Percentiles rank a stretch among this genome's conserved stretches.
Conservation (phyloP, 2,113 vertebrate genomes). For the Aplodontia rufa region DNA sequence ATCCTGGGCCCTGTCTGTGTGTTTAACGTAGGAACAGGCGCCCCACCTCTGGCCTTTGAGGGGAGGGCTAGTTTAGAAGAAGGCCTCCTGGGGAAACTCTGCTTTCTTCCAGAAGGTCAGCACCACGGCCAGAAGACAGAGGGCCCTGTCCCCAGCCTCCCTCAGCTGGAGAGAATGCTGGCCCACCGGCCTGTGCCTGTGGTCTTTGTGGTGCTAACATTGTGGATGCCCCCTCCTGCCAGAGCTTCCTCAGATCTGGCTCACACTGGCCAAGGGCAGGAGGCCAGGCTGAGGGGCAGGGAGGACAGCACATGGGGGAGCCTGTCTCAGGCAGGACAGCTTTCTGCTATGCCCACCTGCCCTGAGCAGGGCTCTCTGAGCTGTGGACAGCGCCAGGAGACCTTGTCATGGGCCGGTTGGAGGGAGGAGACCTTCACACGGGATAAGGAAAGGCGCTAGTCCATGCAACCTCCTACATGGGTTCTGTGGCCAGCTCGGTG, state of each 20-base stretch:
- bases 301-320: too few relatives aligned
- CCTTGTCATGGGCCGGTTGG: rapidly evolving
- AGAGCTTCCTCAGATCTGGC: background rate
- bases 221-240: background rate
- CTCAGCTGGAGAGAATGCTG: too few relatives aligned
- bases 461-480: background rate
- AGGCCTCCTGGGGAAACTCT: background rate
- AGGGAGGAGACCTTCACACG: background rate
- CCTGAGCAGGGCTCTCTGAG: too few relatives aligned
- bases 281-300: background rate
- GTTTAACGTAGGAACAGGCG: background rate
- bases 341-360: background rate
- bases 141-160: background rate
- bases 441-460: background rate
- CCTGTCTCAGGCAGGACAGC: background rate
- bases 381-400: background rate
- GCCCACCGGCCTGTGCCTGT: background rate
- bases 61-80: constrained; percentile 25
- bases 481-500: background rate
- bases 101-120: background rate
- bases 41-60: background rate
- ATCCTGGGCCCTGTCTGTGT: background rate
- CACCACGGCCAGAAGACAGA: background rate
- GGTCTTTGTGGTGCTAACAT: background rate
- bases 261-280: background rate